phyloP scores from a whole-genome alignment of 2,888 invertebrate genomes.

The Diarsia rubi region DNA sequence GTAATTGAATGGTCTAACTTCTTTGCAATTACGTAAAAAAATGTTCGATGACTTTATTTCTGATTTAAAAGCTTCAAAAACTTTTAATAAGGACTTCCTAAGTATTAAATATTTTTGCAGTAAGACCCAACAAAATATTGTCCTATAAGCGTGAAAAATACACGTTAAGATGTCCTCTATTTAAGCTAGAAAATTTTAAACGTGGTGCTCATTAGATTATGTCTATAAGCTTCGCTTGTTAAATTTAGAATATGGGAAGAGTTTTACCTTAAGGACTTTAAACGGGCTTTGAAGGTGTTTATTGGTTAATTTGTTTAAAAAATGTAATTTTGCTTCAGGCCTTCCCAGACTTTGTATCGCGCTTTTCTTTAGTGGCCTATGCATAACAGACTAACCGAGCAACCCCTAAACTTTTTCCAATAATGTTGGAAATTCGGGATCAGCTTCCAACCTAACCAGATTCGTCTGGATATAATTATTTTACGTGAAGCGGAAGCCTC shows the following conservation, averaged over 20 bases:
- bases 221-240: slow-evolving; percentile 7
- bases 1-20: slow-evolving; percentile 39
- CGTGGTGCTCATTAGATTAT: slow-evolving; percentile 6
- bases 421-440: background rate
- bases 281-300: background rate
- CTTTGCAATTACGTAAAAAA: slow-evolving; percentile 40
- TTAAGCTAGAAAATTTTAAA: slow-evolving; percentile 10
- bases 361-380: background rate
- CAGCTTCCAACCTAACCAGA: background rate
- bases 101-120: background rate
- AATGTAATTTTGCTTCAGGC: background rate
- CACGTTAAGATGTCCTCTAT: background rate
- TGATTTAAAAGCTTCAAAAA: slow-evolving; percentile 19
- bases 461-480: background rate
- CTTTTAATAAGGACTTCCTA: slow-evolving; percentile 17
- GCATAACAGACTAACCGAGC: background rate
- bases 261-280: background rate
- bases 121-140: slow-evolving; percentile 8
- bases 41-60: slow-evolving; percentile 23
- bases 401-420: too few relatives aligned
- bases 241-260: background rate
- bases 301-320: too few relatives aligned
- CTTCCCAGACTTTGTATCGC: background rate
- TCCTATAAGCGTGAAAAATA: slow-evolving; percentile 13
- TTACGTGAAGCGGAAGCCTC: background rate